These are phyloP conservation scores for Oryctolagus cuniculus DNA, from an alignment of 2,113 vertebrate species.

Conservation along the genomic window DNA sequence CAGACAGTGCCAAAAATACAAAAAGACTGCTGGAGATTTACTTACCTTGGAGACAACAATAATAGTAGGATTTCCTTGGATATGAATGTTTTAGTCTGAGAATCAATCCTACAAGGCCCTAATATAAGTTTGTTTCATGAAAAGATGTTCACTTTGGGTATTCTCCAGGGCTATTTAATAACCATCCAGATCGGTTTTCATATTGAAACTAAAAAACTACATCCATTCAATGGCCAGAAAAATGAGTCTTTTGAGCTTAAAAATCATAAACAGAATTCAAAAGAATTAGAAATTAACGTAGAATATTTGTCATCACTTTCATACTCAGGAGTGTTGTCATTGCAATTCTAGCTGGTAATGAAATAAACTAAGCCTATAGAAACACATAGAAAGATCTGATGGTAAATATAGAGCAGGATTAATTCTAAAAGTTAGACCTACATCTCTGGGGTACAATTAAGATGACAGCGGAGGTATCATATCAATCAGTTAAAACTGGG, in stretches of 20 bases:
- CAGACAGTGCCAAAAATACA: background rate
- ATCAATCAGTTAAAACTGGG: background rate
- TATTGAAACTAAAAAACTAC: background rate
- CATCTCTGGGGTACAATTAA: background rate
- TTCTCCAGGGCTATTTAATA: background rate
- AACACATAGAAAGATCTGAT: background rate
- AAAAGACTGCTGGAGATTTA: background rate
- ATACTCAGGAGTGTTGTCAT: background rate
- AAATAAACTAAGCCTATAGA: background rate
- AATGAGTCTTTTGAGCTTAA: background rate
- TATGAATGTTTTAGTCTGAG: background rate
- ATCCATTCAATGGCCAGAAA: background rate
- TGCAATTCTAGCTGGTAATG: background rate
- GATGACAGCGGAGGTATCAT: background rate
- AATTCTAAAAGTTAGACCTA: background rate
- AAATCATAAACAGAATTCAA: background rate
- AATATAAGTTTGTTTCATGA: background rate
- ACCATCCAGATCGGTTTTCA: background rate
- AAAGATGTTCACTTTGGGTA: background rate
- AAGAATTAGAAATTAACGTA: background rate
- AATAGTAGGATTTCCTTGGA: background rate
- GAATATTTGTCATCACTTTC: background rate
- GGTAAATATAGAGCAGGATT: background rate
- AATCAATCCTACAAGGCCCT: background rate
- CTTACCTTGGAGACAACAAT: constrained; percentile 6